Evolutionary conservation across 2,113 vertebrate genomes (phyloP).

Genomic region (Ahaetulla prasina): DNA sequence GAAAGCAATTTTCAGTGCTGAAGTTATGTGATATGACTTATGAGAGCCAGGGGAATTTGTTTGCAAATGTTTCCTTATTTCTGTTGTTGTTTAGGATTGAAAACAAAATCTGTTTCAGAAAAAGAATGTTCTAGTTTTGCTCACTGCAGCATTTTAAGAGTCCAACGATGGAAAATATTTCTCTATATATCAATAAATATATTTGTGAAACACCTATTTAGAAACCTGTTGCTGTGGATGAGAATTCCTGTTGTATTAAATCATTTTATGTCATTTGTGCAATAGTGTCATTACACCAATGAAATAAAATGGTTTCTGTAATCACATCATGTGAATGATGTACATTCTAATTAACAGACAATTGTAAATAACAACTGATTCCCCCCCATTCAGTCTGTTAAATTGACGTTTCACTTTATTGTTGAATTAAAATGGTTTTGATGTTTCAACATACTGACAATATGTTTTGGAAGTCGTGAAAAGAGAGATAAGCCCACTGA

Average conservation of each 20-base stretch:
- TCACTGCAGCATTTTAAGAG: slow-evolving; percentile 53
- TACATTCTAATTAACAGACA: background rate
- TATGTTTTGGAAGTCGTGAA: background rate
- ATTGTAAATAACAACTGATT: background rate
- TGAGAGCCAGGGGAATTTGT: slow-evolving; percentile 11
- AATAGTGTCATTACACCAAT: background rate
- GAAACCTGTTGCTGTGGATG: background rate
- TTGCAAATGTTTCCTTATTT: slow-evolving; percentile 26
- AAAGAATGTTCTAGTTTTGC: slow-evolving; percentile 46
- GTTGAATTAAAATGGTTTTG: background rate
- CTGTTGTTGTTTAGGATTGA: slow-evolving; percentile 36
- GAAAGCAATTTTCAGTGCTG: slow-evolving; percentile 44
- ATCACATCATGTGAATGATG: background rate
- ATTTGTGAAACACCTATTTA: slow-evolving; percentile 20
- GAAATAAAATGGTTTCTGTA: background rate
- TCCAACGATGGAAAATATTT: background rate
- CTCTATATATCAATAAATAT: slow-evolving; percentile 38
- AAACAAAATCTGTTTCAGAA: slow-evolving; percentile 40
- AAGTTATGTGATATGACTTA: slow-evolving; percentile 33
- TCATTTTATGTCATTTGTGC: background rate
- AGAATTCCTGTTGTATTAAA: background rate
- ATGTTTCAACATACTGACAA: background rate
- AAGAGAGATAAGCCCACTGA: background rate
- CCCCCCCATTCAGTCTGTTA: background rate
- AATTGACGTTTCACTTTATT: background rate